Conservation (phyloP, 2,888 invertebrate species). For the Stenodema calcarata region DNA sequence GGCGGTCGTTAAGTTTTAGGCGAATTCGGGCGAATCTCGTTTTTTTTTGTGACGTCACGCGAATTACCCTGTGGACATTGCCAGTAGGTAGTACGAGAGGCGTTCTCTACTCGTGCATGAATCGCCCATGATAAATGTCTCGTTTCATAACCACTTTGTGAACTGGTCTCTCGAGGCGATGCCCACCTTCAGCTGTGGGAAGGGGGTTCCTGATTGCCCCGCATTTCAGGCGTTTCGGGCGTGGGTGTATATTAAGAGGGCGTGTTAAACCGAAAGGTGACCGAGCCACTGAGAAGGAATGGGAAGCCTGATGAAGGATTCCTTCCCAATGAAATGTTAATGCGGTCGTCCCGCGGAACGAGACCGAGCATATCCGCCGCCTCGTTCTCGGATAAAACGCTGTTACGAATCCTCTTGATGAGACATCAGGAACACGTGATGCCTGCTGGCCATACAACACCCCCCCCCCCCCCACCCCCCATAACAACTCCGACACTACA, state of each 20-base stretch:
- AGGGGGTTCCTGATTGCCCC: too few species aligned
- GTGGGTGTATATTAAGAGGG: background rate
- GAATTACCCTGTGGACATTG: too few species aligned
- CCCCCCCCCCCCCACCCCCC: background rate
- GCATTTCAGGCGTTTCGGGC: background rate
- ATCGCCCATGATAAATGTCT: too few species aligned
- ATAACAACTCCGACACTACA: too few species aligned
- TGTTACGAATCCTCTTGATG: conserved; percentile 18
- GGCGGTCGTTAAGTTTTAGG: too few species aligned
- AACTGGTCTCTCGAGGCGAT: too few species aligned
- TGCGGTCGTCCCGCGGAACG: conserved; percentile 5
- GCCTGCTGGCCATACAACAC: conserved; percentile 17
- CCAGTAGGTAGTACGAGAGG: too few species aligned
- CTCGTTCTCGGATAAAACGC: background rate
- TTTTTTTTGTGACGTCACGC: too few species aligned
- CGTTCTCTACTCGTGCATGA: too few species aligned
- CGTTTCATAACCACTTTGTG: too few species aligned
- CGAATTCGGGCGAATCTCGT: too few species aligned
- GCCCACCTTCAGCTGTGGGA: too few species aligned
- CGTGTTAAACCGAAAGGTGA: background rate
- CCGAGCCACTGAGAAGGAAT: background rate
- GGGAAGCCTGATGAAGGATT: conserved; percentile 7
- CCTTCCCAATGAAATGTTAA: conserved; percentile 35
- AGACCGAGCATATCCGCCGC: background rate
- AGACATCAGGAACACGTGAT: conserved; percentile 17